Evolutionary conservation across 2,888 invertebrate species (phyloP).

Genomic region (Drosophila ustulata): DNA sequence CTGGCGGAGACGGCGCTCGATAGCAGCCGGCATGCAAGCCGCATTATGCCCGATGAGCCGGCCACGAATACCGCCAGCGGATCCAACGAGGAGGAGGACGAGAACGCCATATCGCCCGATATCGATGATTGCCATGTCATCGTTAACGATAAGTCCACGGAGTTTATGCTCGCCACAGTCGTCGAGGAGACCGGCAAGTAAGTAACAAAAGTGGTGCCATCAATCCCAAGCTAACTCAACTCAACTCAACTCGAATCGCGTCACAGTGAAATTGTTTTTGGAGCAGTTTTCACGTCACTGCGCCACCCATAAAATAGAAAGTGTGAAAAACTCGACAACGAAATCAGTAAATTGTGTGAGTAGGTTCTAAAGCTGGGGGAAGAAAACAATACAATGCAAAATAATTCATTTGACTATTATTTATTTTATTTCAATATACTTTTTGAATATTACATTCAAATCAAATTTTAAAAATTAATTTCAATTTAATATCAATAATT

Average conservation of each 20-base stretch:
- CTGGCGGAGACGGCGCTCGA: conserved; percentile 92
- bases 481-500: too few relatives aligned
- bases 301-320: conserved; percentile 28
- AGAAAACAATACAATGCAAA: too few relatives aligned
- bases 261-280: conserved; percentile 16
- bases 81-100: conserved; percentile 94
- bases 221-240: neutral
- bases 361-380: too few relatives aligned
- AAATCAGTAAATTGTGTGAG: neutral
- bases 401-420: too few relatives aligned
- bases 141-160: conserved; percentile 95
- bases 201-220: conserved; percentile 85
- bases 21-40: conserved; percentile 85
- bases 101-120: conserved; percentile 88
- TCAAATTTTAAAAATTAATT: too few relatives aligned
- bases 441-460: too few relatives aligned
- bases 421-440: too few relatives aligned
- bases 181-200: conserved; percentile 92
- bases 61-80: conserved; percentile 96
- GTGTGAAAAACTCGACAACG: conserved; percentile 8
- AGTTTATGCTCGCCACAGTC: conserved; percentile 95
- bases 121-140: conserved; percentile 93
- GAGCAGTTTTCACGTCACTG: conserved; percentile 18
- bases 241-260: too few relatives aligned
- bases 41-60: conserved; percentile 89